Percentiles rank a stretch among this genome's conserved stretches.
Conservation (phyloP, 30 jellyfish, hydroid and myxozoan genomes). For the Sanderia malayensis region DNA sequence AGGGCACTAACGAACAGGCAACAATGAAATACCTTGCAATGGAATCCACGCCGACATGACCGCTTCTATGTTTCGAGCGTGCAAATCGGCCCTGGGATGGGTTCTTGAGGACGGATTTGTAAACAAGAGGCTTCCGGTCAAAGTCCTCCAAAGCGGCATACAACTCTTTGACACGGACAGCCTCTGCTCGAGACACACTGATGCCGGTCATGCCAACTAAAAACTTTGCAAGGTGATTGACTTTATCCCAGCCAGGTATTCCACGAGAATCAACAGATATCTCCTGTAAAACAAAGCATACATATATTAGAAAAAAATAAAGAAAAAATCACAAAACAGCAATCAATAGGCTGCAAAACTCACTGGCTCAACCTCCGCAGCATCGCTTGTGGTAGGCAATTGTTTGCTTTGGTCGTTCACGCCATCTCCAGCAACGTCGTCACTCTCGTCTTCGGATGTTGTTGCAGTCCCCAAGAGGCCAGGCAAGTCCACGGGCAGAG, state of each 20-base stretch:
- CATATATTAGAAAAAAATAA: too few relatives aligned
- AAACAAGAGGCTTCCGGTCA: conserved; percentile 26
- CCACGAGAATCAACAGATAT: conserved; percentile 15
- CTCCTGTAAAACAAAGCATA: neutral
- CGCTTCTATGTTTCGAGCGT: conserved; percentile 16
- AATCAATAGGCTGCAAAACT: too few relatives aligned
- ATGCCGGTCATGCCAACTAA: conserved; percentile 16
- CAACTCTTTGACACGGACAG: conserved; percentile 5
- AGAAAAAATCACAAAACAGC: neutral
- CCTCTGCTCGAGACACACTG: conserved; percentile 15
- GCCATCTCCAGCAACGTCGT: too few relatives aligned
- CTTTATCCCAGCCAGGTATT: conserved; percentile 43
- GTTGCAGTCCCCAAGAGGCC: too few relatives aligned
- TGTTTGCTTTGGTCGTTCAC: too few relatives aligned
- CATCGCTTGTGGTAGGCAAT: too few relatives aligned
- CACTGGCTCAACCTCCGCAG: conserved; percentile 1
- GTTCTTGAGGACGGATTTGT: neutral
- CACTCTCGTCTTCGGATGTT: too few relatives aligned
- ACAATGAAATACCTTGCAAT: conserved; percentile 7
- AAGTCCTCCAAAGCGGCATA: conserved; percentile 19
- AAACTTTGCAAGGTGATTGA: conserved; percentile 16
- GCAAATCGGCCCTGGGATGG: conserved; percentile 22
- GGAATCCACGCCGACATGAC: conserved; percentile 6
- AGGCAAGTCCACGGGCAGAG: too few relatives aligned
- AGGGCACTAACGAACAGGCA: too few relatives aligned